Evolutionary conservation across 1,140 invertebrate genomes (phyloP), one percentile per base, ranked within the genome.

Genomic region (Leptopilina clavipes): DNA sequence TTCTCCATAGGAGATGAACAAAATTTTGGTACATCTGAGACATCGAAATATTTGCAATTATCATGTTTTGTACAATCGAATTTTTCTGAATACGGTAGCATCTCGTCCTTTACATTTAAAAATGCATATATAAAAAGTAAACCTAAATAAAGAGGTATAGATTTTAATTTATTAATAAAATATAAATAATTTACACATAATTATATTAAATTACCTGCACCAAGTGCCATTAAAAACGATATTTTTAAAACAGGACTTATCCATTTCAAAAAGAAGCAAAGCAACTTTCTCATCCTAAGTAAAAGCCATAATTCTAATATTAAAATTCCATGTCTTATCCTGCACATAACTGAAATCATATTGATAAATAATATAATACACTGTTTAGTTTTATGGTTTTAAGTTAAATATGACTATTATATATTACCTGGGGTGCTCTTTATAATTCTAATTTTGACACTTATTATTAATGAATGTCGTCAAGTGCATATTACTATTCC

Each of bases 261-360:
- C 31, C 78, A 45, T 70, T 73, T 73, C 3, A 80, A 10, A 7
- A 75, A 10, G 56, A 71, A 25, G 19, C 14, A 77, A 7, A 79
- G 8, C 14, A 73, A 31, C 17, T 40, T 31, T 73, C 72, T 71
- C 11, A 75, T 44, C 17, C 77, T 84, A 17, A 78, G 72, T n/a
- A 86, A 71, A 18, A 83, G 19, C 81, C 83, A 84, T 19, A 81
- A 11, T 71, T 86, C 84, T 8, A 84, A 45, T 45, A 76, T 77
- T 14, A 81, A 12, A 31, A 65, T 65, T 65, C 54, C 17, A 82
- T 54, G 7, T 65, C 40, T 22, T 40, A 74, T 14, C 19, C 19
- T 37, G 48, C 19, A 74, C 56, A 74, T 74, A 70, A 31, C 17
- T 65, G 37, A 65, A 74, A 70, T 56, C 52, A 40, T 1, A 9